Evolutionary conservation across 1,140 invertebrate species (phyloP).

Genomic region (Paraescarpia echinospica): DNA sequence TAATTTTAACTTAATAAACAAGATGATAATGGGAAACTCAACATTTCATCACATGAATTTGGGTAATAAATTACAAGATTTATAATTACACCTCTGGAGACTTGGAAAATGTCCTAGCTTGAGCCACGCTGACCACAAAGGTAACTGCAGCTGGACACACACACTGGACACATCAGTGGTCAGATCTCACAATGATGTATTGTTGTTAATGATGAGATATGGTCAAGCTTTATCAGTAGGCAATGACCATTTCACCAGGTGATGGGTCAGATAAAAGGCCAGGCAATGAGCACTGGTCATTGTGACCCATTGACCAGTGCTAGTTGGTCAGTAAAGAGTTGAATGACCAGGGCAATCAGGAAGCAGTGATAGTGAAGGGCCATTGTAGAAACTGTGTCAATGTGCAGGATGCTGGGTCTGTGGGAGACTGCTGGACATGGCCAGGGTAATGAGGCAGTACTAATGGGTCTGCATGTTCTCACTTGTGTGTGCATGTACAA

Average conservation of each 20-base stretch:
- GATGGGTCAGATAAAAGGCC: neutral
- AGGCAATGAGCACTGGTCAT: neutral
- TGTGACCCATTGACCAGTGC: neutral
- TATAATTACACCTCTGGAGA: neutral
- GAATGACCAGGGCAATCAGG: neutral
- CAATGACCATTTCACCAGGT: neutral
- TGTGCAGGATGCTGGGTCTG: neutral
- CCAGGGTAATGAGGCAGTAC: neutral
- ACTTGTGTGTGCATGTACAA: neutral
- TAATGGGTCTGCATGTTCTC: neutral
- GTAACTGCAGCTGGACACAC: neutral
- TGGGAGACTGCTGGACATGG: too few relatives aligned
- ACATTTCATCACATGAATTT: neutral
- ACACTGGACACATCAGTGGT: neutral
- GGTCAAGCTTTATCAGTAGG: neutral
- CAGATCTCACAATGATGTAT: neutral
- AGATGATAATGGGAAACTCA: neutral
- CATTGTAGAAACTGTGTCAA: neutral
- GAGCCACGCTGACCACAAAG: neutral
- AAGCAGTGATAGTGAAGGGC: neutral
- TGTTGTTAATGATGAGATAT: neutral
- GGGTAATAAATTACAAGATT: neutral
- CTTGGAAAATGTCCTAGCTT: neutral
- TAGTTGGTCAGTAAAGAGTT: neutral
- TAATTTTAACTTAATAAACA: neutral